phyloP scores from a whole-genome alignment of 2,888 invertebrate species.

The Herminia tarsipennalis region DNA sequence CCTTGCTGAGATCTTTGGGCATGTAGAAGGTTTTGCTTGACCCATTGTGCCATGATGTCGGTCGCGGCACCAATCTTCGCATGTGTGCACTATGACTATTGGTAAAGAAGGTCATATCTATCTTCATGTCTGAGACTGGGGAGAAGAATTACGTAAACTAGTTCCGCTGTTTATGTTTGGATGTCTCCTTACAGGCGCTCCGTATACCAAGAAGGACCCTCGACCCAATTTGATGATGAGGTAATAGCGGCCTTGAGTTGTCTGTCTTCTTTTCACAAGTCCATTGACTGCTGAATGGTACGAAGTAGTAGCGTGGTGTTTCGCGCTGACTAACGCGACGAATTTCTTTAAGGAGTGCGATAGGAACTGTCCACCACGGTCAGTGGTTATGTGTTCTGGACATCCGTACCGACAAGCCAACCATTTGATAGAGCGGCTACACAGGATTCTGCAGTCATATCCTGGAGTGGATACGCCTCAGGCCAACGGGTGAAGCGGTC shows the following conservation, averaged over 20 bases:
- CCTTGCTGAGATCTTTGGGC: slow-evolving; percentile 23
- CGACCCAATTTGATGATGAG: background rate
- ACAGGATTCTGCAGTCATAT: slow-evolving; percentile 51
- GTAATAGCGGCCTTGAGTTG: slow-evolving; percentile 44
- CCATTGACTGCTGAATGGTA: slow-evolving; percentile 41
- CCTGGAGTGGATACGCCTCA: slow-evolving; percentile 31
- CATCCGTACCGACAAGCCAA: slow-evolving; percentile 34
- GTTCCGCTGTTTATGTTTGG: slow-evolving; percentile 13
- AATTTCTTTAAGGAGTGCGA: background rate
- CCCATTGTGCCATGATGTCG: slow-evolving; percentile 13
- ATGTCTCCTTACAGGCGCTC: slow-evolving; percentile 28
- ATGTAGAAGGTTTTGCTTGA: slow-evolving; percentile 14
- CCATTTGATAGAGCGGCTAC: slow-evolving; percentile 47
- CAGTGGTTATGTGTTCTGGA: slow-evolving; percentile 1
- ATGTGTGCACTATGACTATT: background rate
- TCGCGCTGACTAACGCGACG: background rate
- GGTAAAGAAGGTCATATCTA: background rate
- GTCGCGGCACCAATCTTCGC: background rate
- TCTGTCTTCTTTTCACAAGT: slow-evolving; percentile 26
- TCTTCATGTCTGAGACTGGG: background rate
- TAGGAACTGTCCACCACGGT: background rate
- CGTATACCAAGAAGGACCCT: slow-evolving; percentile 5
- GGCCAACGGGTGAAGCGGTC: slow-evolving; percentile 61
- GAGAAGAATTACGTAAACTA: slow-evolving; percentile 27
- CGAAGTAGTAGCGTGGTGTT: slow-evolving; percentile 18